Evolutionary conservation across 2,113 vertebrate genomes (phyloP), one percentile per base, ranked within the genome.

Genomic region (Laterallus jamaicensis): DNA sequence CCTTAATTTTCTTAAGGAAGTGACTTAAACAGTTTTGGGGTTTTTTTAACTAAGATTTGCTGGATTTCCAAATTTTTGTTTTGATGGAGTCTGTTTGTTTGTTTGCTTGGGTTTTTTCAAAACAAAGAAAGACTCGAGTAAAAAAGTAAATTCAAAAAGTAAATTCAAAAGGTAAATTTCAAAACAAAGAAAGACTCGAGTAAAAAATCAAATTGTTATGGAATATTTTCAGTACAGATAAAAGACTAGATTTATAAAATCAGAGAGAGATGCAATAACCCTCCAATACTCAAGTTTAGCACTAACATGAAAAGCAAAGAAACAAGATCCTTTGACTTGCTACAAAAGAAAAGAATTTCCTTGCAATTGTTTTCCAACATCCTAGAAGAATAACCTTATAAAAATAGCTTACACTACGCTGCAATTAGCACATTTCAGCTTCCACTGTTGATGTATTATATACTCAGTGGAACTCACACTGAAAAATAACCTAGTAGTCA

Each of bases 81-180:
- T 49, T 49, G 49, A 49, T 11, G 49, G 49, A 22, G 49, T 15
- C 11, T 26, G 52, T 15, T 54, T 13, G 25, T 14, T 52, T 52
- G 50, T 26, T 54, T 54, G 52, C 25, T 54, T 54, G 52, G 25
- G 8, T 54, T 15, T 28, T 14, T 28, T 54, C 14, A 15, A 20
- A 32, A 54, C 32, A 60, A 47, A 49, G 2, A n/a, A 44, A 20
- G 2, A 25, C 3, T 60, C 2, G 19, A 47, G 3, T 52, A 0
- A 80, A 63, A 86, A 66, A 42, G 0, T 70, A 42, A 37, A 8
- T 3, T 24, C 15, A 35, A 35, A 35, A 35, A 7, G 35, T 35
- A 35, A 35, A 8, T 3, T 24, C 15, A 35, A 35, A 35, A 35
- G 35, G 35, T 35, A 35, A 35, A 6, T 14, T 28, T 54, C 14